phyloP scores from a whole-genome alignment of 2,888 invertebrate species.

The Acanthococcus lagerstroemiae region DNA sequence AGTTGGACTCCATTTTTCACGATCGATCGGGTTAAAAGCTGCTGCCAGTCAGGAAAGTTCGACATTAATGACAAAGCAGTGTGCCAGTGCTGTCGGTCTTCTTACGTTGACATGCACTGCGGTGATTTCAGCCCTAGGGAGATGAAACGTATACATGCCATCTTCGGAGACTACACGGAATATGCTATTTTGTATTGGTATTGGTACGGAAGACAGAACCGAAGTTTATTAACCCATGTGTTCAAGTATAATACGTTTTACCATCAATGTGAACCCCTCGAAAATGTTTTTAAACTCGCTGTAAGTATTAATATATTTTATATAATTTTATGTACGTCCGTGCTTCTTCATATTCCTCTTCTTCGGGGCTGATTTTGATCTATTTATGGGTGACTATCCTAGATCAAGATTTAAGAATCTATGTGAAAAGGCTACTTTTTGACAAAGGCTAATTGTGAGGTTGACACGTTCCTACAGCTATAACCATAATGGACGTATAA shows the following conservation, averaged over 20 bases:
- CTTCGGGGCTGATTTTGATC: too few species aligned
- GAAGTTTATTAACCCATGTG: background rate
- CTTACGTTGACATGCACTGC: background rate
- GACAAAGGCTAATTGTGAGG: too few species aligned
- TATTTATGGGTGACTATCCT: too few species aligned
- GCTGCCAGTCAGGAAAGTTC: background rate
- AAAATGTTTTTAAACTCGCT: background rate
- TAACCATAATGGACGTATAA: too few species aligned
- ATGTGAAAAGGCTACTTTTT: too few species aligned
- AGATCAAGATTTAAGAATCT: too few species aligned
- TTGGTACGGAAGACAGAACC: background rate
- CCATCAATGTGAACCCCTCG: background rate
- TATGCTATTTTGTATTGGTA: background rate
- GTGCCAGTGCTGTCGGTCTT: background rate
- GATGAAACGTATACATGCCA: background rate
- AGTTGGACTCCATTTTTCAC: background rate
- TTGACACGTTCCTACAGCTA: too few species aligned
- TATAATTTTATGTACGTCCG: background rate
- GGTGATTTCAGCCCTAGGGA: background rate
- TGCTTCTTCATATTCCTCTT: background rate
- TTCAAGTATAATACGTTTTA: background rate
- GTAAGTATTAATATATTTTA: background rate
- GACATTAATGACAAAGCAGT: background rate
- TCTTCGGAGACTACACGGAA: background rate
- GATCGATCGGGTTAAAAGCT: background rate